These are phyloP conservation scores for Coptotermes formosanus DNA, from an alignment of 1,140 invertebrate species.

Conservation along the genomic window DNA sequence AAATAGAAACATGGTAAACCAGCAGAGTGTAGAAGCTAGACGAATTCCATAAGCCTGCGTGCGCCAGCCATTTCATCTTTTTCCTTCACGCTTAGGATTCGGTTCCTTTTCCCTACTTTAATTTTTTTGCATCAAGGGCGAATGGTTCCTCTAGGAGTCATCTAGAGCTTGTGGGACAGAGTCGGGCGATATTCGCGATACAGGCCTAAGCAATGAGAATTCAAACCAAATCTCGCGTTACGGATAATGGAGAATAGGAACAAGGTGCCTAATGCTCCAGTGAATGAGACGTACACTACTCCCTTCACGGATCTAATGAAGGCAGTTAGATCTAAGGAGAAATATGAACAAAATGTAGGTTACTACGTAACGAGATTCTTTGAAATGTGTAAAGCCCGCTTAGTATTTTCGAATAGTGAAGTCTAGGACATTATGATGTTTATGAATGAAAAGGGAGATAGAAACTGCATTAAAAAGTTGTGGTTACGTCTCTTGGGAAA, in stretches of 20 bases:
- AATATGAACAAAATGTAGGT: too few relatives aligned
- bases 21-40: neutral
- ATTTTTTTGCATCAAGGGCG: neutral
- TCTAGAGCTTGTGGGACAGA: neutral
- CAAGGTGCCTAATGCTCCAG: neutral
- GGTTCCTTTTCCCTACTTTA: neutral
- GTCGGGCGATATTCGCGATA: neutral
- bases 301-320: too few relatives aligned
- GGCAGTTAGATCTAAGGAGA: too few relatives aligned
- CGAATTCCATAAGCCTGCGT: neutral
- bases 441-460: too few relatives aligned
- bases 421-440: too few relatives aligned
- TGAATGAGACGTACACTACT: neutral
- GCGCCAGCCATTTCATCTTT: neutral
- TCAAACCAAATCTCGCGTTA: neutral
- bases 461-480: too few relatives aligned
- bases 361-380: too few relatives aligned
- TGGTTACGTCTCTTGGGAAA: too few relatives aligned
- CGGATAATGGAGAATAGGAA: neutral
- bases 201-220: neutral
- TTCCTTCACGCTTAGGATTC: neutral
- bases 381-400: too few relatives aligned
- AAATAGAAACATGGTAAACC: neutral
- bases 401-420: too few relatives aligned
- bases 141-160: neutral